Percentiles rank a stretch among this genome's conserved stretches.
phyloP scores from a whole-genome alignment of 1,140 invertebrate genomes.

The Drosophila kurseongensis region DNA sequence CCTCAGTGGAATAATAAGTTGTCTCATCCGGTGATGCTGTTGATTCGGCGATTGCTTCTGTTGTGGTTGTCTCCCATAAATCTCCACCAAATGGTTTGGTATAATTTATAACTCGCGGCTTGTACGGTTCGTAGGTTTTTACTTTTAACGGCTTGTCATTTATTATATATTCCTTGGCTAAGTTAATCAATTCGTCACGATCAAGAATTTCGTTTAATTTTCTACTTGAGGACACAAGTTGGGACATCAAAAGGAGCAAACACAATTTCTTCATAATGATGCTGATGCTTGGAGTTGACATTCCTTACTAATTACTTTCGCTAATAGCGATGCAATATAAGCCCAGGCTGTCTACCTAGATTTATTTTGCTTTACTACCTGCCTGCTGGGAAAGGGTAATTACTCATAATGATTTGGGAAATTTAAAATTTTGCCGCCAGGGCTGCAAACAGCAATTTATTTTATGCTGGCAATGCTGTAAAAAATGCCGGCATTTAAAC shows the following conservation, averaged over 20 bases:
- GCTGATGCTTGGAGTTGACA: neutral
- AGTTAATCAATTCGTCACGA: conserved; percentile 47
- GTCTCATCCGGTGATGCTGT: conserved; percentile 2
- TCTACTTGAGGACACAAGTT: neutral
- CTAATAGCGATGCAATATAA: conserved; percentile 16
- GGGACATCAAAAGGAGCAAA: conserved; percentile 23
- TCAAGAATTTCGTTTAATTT: conserved; percentile 33
- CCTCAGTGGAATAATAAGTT: neutral
- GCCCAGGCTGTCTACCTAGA: conserved; percentile 38
- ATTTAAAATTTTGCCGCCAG: conserved; percentile 26
- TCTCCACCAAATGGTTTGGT: neutral
- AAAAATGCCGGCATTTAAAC: conserved; percentile 20
- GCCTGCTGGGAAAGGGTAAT: conserved; percentile 12
- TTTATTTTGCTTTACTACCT: conserved; percentile 9
- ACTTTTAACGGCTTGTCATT: conserved; percentile 42
- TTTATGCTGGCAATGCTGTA: conserved; percentile 1
- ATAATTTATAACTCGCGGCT: conserved; percentile 14
- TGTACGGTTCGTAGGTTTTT: conserved; percentile 47
- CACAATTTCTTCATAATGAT: conserved; percentile 38
- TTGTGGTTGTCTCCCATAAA: conserved; percentile 13
- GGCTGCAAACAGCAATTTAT: neutral
- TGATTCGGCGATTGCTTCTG: neutral
- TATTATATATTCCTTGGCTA: conserved; percentile 39
- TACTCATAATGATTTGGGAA: conserved; percentile 17
- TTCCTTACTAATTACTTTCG: conserved; percentile 39